Evolutionary conservation across 2,113 vertebrate genomes (phyloP).

Genomic region (Anseranas semipalmata): DNA sequence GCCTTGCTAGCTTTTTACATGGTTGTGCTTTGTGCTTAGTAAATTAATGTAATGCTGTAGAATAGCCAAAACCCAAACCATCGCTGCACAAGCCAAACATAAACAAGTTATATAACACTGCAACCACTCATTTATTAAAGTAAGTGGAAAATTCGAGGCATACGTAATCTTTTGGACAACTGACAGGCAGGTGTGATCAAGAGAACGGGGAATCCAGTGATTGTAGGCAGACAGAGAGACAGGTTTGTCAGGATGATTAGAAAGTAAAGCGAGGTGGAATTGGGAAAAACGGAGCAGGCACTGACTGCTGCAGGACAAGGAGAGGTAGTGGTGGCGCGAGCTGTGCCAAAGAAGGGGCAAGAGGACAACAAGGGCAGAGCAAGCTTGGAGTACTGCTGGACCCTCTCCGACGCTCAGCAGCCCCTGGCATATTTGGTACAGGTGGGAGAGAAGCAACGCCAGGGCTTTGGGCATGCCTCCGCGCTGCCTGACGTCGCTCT

Average conservation of each 20-base stretch:
- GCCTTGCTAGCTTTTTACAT: not conserved
- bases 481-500: not conserved
- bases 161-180: constrained; percentile 60
- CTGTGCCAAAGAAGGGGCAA: not conserved
- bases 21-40: not conserved
- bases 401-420: not conserved
- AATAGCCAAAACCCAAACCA: constrained; percentile 4
- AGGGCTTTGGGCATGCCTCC: not conserved
- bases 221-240: constrained; percentile 43
- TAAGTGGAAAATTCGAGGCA: constrained; percentile 47
- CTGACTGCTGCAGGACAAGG: not conserved
- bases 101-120: constrained; percentile 67
- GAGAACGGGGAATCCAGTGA: constrained; percentile 32
- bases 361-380: not conserved
- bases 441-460: not conserved
- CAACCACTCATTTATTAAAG: constrained; percentile 53
- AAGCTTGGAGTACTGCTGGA: not conserved
- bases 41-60: not conserved
- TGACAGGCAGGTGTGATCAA: constrained; percentile 68
- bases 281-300: not conserved
- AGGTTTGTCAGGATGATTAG: constrained; percentile 44
- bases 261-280: constrained; percentile 36
- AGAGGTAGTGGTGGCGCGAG: not conserved
- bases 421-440: not conserved
- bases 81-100: not conserved